Base-by-base conservation (phyloP, 35 echinoderm and acorn worm species). In the Strongylocentrotus purpuratus region DNA sequence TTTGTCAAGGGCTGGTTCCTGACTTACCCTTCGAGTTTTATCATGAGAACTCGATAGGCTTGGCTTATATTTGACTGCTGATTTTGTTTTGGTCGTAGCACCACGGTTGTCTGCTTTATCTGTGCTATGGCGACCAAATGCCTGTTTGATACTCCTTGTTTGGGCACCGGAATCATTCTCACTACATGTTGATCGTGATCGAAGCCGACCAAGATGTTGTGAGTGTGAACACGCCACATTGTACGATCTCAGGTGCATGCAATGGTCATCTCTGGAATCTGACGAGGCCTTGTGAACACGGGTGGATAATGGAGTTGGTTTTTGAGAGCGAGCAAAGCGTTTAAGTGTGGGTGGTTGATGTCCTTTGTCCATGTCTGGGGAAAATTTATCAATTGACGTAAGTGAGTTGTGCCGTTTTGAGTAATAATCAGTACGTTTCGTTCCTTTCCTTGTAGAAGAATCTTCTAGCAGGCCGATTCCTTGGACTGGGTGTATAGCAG, bases 171-270 rank as follows among this genome's bases (percentile, higher is more conserved):
- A 31, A 4, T 58, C 91, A n/a, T 93, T 93, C 46, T 93, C 91
- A 32, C 91, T 93, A 58, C 91, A 50, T n/a, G 91, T 93, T 50
- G 91, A 93, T 58, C 91, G 46, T 31, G 91, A 93, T 58, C 91
- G 91, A 50, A 93, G 91, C n/a, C 91, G 45, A 14, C 91, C 91
- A 9, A 93, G 91, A 47, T 13, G 31, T 32, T 47, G 48, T 14
- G 33, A 18, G 48, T 93, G 91, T 32, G 91, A 50, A 32, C 91
- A 93, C 20, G 46, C 10, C 13, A 93, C 91, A 46, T 93, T 93
- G 28, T 93, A 93, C n/a, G 91, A 93, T 58, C 48, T 93, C 28
- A 93, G 46, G n/a, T 93, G 91, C 45, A 93, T 93, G 31, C 91
- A 93, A 17, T 33, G 17, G 4, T 93, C 91, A 31, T 93, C 89